Conservation (phyloP, 2,888 invertebrate genomes). For the Yponomeuta cagnagella region DNA sequence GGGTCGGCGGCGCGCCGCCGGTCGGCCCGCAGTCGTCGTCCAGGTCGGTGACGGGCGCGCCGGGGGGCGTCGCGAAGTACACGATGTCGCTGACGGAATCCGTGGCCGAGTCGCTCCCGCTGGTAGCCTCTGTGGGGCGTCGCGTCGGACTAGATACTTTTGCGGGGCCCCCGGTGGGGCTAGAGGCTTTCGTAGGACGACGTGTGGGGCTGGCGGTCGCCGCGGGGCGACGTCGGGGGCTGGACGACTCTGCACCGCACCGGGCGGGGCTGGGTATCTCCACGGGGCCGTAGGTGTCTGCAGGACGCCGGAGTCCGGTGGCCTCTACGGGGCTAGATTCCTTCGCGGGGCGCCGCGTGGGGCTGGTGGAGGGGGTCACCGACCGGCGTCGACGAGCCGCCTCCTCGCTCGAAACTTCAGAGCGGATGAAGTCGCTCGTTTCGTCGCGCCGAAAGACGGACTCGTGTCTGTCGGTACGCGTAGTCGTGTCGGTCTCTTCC, state of each 20-base stretch:
- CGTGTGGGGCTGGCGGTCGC: too few relatives aligned
- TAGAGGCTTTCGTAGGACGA: too few relatives aligned
- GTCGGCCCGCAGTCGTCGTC: constrained; percentile 55
- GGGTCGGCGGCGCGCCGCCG: constrained; percentile 29
- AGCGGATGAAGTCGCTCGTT: constrained; percentile 47
- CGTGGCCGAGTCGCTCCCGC: constrained; percentile 71
- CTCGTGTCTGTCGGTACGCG: constrained; percentile 27
- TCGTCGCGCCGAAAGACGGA: constrained; percentile 20
- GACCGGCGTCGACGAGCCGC: constrained; percentile 54
- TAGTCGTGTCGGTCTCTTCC: constrained; percentile 28
- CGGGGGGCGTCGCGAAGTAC: constrained; percentile 51
- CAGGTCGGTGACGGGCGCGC: constrained; percentile 49
- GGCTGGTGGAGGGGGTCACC: constrained; percentile 69
- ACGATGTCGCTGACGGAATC: constrained; percentile 74
- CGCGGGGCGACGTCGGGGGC: too few relatives aligned
- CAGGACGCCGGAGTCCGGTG: too few relatives aligned
- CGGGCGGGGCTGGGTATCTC: too few relatives aligned
- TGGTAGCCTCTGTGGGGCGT: constrained; percentile 42
- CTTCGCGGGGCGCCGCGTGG: constrained; percentile 55
- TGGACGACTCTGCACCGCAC: too few relatives aligned
- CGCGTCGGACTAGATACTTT: too few relatives aligned
- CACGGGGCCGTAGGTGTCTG: too few relatives aligned
- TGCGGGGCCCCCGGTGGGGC: too few relatives aligned
- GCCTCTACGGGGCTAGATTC: constrained; percentile 35
- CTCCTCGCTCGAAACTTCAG: constrained; percentile 48